Conservation (phyloP, 37 sponge, comb jelly and placozoan species). For the Diacarnus erythraeanus region DNA sequence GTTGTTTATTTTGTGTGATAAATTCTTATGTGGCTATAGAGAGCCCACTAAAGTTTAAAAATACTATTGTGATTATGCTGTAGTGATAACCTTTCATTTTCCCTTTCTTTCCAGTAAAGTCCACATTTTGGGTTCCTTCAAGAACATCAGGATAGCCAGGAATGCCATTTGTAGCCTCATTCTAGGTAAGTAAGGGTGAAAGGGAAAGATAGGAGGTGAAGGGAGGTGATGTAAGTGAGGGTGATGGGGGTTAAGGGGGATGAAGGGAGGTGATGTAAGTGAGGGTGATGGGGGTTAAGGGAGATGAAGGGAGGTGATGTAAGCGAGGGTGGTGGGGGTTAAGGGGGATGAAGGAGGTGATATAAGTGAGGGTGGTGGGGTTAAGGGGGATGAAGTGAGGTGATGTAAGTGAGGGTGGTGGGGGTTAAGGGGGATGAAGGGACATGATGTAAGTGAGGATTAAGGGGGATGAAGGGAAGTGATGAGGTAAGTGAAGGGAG, state of each 20-base stretch:
- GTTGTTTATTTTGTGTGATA: too few species aligned
- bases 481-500: conserved; percentile 5
- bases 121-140: conserved; percentile 97
- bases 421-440: background rate
- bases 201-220: background rate
- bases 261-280: too few species aligned
- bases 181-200: conserved; percentile 62
- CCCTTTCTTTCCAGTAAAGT: conserved; percentile 73
- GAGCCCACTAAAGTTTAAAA: too few species aligned
- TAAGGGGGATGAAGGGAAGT: background rate
- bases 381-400: background rate
- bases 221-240: background rate
- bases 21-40: too few species aligned
- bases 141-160: conserved; percentile 96
- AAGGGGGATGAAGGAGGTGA: background rate
- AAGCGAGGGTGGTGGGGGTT: background rate
- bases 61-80: too few species aligned
- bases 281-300: too few species aligned
- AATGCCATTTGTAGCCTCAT: conserved; percentile 96
- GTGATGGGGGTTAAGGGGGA: background rate
- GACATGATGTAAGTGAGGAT: too few species aligned
- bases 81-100: too few species aligned
- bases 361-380: background rate
- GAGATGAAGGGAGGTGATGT: background rate
- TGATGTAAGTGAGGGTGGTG: background rate